phyloP scores from a whole-genome alignment of 2,797 vertebrate species.

The Megaceryle alcyon region DNA sequence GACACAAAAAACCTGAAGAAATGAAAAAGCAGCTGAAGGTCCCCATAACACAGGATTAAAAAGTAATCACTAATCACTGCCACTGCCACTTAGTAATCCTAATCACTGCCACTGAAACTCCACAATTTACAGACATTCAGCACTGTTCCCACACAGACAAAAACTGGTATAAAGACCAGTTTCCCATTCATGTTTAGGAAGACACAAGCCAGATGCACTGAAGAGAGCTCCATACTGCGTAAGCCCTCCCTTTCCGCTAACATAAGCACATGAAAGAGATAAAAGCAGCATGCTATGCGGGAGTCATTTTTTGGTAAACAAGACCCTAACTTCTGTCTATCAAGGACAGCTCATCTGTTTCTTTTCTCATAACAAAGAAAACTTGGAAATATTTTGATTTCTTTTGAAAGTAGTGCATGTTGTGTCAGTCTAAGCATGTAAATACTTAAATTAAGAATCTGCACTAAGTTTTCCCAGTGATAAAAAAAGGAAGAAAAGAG shows the following conservation, averaged over 20 bases:
- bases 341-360: slow-evolving; percentile 5
- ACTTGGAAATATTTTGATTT: not conserved
- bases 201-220: not conserved
- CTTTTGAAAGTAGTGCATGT: not conserved
- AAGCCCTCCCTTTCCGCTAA: not conserved
- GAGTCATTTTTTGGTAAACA: not conserved
- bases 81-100: not conserved
- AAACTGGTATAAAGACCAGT: not conserved
- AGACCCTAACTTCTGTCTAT: not conserved
- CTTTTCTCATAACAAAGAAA: slow-evolving; percentile 19
- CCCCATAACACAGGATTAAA: not conserved
- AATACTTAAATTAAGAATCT: slow-evolving; percentile 18
- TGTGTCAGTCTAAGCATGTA: slow-evolving; percentile 8
- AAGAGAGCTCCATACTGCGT: not conserved
- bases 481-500: not conserved
- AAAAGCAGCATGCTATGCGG: not conserved
- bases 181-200: not conserved
- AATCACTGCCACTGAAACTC: not conserved
- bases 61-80: not conserved
- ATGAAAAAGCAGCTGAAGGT: not conserved
- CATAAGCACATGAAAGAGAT: not conserved
- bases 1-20: not conserved
- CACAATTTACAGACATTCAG: not conserved
- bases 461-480: not conserved
- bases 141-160: not conserved